Conservation (phyloP, 2,888 invertebrate species). For the Xanthorhoe designata region DNA sequence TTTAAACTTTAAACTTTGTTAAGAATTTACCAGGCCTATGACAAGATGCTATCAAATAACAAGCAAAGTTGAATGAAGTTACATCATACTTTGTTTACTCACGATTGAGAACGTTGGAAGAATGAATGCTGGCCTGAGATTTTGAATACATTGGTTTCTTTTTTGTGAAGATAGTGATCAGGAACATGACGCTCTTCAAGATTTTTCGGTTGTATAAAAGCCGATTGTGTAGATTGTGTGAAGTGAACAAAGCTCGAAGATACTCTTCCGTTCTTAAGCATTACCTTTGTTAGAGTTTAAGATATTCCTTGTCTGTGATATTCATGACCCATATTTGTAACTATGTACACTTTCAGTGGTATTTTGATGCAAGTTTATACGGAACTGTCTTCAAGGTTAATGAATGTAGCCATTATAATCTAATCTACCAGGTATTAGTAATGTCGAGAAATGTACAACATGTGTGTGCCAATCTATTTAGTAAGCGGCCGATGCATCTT, state of each 20-base stretch:
- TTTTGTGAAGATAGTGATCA: slow-evolving; percentile 17
- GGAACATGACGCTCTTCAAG: neutral
- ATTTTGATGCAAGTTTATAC: neutral
- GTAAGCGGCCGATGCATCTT: slow-evolving; percentile 63
- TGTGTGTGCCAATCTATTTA: slow-evolving; percentile 62
- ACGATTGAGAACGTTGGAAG: slow-evolving; percentile 23
- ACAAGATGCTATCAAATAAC: slow-evolving; percentile 29
- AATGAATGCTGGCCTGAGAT: slow-evolving; percentile 8
- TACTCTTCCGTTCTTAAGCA: too few species aligned
- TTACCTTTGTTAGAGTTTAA: too few species aligned
- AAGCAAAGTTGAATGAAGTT: slow-evolving; percentile 33
- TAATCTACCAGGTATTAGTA: slow-evolving; percentile 10
- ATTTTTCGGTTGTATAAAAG: slow-evolving; percentile 2
- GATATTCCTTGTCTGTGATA: too few species aligned
- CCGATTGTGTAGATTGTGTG: neutral
- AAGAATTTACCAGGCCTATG: slow-evolving; percentile 27
- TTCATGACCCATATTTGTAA: too few species aligned
- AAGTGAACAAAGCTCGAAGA: too few species aligned
- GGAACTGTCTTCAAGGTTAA: slow-evolving; percentile 18
- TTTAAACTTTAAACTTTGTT: slow-evolving; percentile 11
- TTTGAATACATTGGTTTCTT: slow-evolving; percentile 21
- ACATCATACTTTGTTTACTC: slow-evolving; percentile 32
- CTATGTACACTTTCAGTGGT: neutral
- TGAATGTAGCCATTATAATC: slow-evolving; percentile 14
- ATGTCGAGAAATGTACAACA: slow-evolving; percentile 51